Conservation (phyloP, 2,888 invertebrate species). For the Drosophila monieri region DNA sequence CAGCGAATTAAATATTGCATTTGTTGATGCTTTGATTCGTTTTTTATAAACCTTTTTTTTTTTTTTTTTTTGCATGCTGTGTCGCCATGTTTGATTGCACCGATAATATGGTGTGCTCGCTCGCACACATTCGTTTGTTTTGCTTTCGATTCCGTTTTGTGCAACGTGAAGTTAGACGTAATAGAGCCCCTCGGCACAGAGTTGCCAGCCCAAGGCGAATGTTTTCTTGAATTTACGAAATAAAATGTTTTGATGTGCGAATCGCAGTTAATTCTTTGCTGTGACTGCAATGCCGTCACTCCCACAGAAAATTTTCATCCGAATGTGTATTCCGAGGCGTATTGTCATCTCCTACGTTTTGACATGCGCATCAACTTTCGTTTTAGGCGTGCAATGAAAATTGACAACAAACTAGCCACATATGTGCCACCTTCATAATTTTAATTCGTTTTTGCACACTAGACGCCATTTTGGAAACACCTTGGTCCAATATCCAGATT, state of each 20-base stretch:
- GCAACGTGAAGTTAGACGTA: slow-evolving; percentile 71
- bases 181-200: slow-evolving; percentile 34
- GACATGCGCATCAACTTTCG: slow-evolving; percentile 66
- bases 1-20: slow-evolving; percentile 31
- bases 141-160: slow-evolving; percentile 74
- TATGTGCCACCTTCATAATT: neutral
- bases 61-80: slow-evolving; percentile 53
- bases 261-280: neutral
- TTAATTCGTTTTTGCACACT: neutral
- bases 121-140: slow-evolving; percentile 68
- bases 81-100: slow-evolving; percentile 76
- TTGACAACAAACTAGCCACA: neutral
- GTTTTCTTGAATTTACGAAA: neutral
- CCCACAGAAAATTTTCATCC: neutral
- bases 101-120: slow-evolving; percentile 47
- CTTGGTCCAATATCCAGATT: slow-evolving; percentile 27
- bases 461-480: slow-evolving; percentile 57
- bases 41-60: slow-evolving; percentile 19
- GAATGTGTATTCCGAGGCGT: slow-evolving; percentile 27
- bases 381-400: slow-evolving; percentile 4
- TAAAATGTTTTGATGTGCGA: slow-evolving; percentile 10
- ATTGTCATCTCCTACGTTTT: slow-evolving; percentile 29
- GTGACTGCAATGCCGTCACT: neutral
- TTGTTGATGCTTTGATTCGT: slow-evolving; percentile 36
- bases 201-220: slow-evolving; percentile 52